A percentile compares a stretch with the other conserved stretches of the same genome.
phyloP scores from a whole-genome alignment of 2,797 vertebrate species.

The Microctenopoma steveboyesi region DNA sequence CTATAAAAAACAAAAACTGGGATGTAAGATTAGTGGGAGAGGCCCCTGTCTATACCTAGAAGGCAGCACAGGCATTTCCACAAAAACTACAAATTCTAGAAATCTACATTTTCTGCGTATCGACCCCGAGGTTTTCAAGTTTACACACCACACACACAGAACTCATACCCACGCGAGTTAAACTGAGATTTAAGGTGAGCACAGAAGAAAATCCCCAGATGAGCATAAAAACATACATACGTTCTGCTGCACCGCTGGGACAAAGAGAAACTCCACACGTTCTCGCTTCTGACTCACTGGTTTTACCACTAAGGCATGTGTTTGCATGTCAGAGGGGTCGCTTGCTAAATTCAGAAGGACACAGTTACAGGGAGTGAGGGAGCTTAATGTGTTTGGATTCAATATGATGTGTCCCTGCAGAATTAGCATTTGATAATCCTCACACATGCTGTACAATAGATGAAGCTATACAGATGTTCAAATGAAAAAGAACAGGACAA shows the following conservation, averaged over 20 bases:
- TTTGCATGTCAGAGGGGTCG: conserved; percentile 11
- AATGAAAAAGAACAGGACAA: background rate
- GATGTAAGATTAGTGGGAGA: too few species aligned
- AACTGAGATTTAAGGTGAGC: conserved; percentile 8
- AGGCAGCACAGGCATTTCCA: background rate
- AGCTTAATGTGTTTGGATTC: background rate
- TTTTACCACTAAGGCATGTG: conserved; percentile 84
- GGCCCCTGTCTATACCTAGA: too few species aligned
- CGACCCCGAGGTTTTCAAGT: background rate
- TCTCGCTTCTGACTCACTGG: conserved; percentile 90
- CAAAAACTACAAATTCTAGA: background rate
- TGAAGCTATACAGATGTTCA: too few species aligned
- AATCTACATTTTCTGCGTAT: background rate
- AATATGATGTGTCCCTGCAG: background rate
- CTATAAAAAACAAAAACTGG: background rate
- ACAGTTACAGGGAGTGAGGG: background rate
- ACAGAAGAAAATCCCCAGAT: background rate
- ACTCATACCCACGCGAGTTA: too few species aligned
- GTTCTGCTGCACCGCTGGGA: conserved; percentile 8
- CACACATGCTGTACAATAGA: background rate
- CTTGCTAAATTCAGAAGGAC: conserved; percentile 41
- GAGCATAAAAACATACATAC: background rate
- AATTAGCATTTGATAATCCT: background rate
- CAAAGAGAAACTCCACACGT: conserved; percentile 80
- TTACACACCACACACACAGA: background rate